These are phyloP conservation scores for pig (Sus scrofa) DNA, from an alignment of 2,113 vertebrate genomes.

Conservation along the genomic window DNA sequence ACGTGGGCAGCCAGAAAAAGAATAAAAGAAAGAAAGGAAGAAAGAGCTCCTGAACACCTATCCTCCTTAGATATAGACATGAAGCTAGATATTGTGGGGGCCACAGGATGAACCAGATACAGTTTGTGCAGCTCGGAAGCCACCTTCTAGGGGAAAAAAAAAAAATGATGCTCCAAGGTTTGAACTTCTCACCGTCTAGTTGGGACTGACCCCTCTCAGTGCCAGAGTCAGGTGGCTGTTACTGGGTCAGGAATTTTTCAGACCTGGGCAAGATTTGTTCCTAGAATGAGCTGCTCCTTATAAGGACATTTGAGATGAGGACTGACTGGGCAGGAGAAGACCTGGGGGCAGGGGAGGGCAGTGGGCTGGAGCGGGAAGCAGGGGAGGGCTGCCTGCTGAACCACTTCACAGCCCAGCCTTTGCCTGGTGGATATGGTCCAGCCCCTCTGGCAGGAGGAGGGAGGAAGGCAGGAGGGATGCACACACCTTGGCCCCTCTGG, in stretches of 20 bases:
- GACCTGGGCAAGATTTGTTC: not conserved
- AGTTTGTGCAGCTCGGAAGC: not conserved
- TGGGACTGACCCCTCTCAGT: not conserved
- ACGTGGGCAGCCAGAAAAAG: no score
- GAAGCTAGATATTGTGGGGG: not conserved
- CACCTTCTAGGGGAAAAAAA: not conserved
- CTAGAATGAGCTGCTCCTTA: conserved; percentile 2
- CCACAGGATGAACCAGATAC: not conserved
- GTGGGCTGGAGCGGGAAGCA: not conserved
- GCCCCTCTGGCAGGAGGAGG: not conserved
- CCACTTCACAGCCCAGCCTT: not conserved
- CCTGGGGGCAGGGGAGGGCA: not conserved
- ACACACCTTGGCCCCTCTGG: not conserved
- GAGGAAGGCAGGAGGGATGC: not conserved
- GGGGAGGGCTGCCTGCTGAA: accelerated
- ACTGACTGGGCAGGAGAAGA: not conserved
- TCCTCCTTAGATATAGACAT: not conserved
- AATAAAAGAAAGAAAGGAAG: no score
- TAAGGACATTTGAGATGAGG: not conserved
- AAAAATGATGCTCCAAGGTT: no score
- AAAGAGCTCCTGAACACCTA: not conserved
- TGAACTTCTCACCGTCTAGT: not conserved
- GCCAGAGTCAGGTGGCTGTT: not conserved
- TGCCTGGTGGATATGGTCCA: not conserved
- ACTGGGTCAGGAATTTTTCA: not conserved